These are phyloP conservation scores for Lycopodina hypogea DNA, from an alignment of 37 sponge, comb jelly and placozoan species.

Conservation along the genomic window DNA sequence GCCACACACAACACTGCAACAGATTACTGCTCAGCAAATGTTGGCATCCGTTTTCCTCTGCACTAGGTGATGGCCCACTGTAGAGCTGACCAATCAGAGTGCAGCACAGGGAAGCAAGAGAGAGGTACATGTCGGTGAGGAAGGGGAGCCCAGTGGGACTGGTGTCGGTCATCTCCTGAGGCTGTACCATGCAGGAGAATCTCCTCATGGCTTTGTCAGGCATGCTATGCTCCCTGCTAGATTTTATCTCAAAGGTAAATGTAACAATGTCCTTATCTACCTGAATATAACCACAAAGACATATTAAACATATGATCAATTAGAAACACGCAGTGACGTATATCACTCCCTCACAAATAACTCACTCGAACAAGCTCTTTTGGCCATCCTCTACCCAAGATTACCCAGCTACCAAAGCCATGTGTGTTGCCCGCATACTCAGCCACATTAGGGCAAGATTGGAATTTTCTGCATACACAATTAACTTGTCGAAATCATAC, in stretches of 20 bases:
- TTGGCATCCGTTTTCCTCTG: slow-evolving; percentile 54
- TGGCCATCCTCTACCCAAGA: slow-evolving; percentile 92
- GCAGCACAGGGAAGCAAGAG: slow-evolving; percentile 72
- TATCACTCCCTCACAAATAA: too few species aligned
- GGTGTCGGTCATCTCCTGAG: slow-evolving; percentile 64
- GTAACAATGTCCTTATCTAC: slow-evolving; percentile 92
- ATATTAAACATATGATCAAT: too few species aligned
- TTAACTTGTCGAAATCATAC: slow-evolving; percentile 94
- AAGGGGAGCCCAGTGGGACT: slow-evolving; percentile 58
- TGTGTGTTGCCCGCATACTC: slow-evolving; percentile 94
- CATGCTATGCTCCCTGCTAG: slow-evolving; percentile 90
- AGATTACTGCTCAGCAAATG: slow-evolving; percentile 54
- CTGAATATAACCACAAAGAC: too few species aligned
- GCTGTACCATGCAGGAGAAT: slow-evolving; percentile 82
- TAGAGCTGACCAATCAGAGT: slow-evolving; percentile 64
- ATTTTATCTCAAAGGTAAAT: slow-evolving; percentile 88
- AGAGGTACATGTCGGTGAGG: slow-evolving; percentile 71
- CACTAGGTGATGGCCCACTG: slow-evolving; percentile 48
- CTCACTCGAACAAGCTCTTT: slow-evolving; percentile 78
- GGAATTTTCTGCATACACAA: slow-evolving; percentile 76
- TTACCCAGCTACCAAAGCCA: slow-evolving; percentile 88
- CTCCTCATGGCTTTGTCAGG: slow-evolving; percentile 97
- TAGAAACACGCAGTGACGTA: too few species aligned
- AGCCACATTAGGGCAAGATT: slow-evolving; percentile 62
- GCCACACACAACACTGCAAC: slow-evolving; percentile 83